These are phyloP conservation scores for Neofelis nebulosa DNA, from an alignment of 2,113 vertebrate species.

Conservation along the genomic window DNA sequence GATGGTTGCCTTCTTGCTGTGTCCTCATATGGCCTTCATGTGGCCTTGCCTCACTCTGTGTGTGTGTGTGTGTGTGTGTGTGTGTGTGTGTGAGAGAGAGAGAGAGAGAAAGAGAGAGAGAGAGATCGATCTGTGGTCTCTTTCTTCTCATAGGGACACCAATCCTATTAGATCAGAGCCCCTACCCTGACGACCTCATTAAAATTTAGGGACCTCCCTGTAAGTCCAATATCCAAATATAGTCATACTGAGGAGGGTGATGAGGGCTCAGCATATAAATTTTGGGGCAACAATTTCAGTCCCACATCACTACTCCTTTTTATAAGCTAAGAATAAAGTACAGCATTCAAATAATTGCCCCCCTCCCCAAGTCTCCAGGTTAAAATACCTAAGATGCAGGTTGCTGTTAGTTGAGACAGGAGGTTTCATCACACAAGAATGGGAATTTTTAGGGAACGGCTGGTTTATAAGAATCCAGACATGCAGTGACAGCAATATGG, in stretches of 20 bases:
- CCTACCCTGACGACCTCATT: neutral
- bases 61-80: neutral
- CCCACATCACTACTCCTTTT: neutral
- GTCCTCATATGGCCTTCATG: neutral
- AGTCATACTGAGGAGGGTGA: neutral
- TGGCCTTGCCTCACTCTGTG: neutral
- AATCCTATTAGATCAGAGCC: neutral
- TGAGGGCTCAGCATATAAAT: neutral
- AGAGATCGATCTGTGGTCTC: neutral
- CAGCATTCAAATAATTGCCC: too few species aligned
- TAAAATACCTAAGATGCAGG: neutral
- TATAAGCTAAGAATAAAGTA: neutral
- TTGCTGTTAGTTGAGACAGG: rapidly evolving
- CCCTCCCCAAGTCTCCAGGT: neutral
- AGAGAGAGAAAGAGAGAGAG: too few species aligned
- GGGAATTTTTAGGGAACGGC: neutral
- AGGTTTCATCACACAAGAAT: rapidly evolving
- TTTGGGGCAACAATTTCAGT: neutral
- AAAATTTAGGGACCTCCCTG: neutral
- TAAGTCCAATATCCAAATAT: neutral
- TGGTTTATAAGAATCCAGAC: neutral
- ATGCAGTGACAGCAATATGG: rapidly evolving
- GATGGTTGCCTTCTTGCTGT: neutral
- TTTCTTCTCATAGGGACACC: neutral
- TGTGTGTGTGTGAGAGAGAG: neutral